These are phyloP conservation scores for Metaphire vulgaris DNA, from an alignment of 1,140 invertebrate species.

Conservation along the genomic window DNA sequence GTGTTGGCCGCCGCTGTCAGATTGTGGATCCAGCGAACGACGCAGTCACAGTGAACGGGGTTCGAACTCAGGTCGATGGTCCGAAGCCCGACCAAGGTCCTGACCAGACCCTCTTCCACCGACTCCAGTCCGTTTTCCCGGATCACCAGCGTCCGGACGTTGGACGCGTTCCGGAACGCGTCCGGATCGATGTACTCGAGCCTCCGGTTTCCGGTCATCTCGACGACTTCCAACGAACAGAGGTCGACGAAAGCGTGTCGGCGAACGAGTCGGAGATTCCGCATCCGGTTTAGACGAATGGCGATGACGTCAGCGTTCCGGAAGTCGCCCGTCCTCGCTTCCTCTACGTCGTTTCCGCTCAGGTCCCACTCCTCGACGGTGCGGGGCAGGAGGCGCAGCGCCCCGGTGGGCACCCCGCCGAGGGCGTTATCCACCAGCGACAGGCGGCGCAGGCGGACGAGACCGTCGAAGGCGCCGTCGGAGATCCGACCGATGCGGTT, in stretches of 20 bases:
- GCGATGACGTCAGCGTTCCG: not conserved
- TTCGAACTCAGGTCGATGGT: slow-evolving; percentile 6
- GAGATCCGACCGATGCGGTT: slow-evolving; percentile 15
- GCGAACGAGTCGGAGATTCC: not conserved
- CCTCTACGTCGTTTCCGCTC: not conserved
- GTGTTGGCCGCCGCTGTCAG: not conserved
- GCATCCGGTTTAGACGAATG: not conserved
- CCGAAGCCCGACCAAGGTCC: not conserved
- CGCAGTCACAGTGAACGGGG: slow-evolving; percentile 22
- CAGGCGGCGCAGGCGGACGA: not conserved
- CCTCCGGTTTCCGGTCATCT: not conserved
- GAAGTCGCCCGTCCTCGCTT: not conserved
- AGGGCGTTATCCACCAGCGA: slow-evolving; percentile 13
- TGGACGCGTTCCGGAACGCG: slow-evolving; percentile 9
- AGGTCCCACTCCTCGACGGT: not conserved
- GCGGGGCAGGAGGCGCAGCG: not conserved
- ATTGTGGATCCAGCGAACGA: slow-evolving; percentile 9
- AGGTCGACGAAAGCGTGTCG: not conserved
- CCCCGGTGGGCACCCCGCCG: not conserved
- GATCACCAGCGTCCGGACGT: slow-evolving; percentile 2
- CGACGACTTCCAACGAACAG: not conserved
- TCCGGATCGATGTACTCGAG: slow-evolving; percentile 18
- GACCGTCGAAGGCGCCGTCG: slow-evolving; percentile 20
- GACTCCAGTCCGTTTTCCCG: slow-evolving; percentile 15
- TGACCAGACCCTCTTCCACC: slow-evolving; percentile 9